These are phyloP conservation scores for Saturnia pavonia DNA, from an alignment of 2,888 invertebrate genomes.

Conservation along the genomic window DNA sequence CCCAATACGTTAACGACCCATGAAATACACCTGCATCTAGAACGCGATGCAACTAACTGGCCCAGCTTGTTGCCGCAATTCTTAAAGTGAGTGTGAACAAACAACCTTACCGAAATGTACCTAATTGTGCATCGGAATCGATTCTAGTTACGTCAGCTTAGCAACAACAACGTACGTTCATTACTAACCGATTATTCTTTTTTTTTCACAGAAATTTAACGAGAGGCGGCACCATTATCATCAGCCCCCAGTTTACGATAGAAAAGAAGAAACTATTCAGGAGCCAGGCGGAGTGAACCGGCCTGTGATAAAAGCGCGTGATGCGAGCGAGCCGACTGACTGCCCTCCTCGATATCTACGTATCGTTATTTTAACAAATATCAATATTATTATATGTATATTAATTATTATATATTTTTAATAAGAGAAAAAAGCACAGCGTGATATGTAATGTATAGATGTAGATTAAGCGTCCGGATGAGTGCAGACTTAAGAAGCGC, in stretches of 20 bases:
- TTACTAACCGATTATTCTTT: constrained; percentile 36
- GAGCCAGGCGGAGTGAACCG: constrained; percentile 82
- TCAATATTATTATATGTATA: constrained; percentile 80
- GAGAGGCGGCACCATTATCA: constrained; percentile 92
- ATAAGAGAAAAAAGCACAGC: constrained; percentile 81
- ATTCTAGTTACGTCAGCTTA: background rate
- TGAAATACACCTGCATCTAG: constrained; percentile 93
- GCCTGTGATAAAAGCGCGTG: constrained; percentile 56
- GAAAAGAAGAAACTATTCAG: constrained; percentile 96
- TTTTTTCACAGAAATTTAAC: constrained; percentile 87
- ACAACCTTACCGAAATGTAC: background rate
- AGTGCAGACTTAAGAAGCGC: constrained; percentile 51
- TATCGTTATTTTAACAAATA: constrained; percentile 80
- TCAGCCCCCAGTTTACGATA: constrained; percentile 93
- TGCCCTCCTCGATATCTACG: constrained; percentile 79
- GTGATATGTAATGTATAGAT: constrained; percentile 82
- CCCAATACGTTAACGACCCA: constrained; percentile 94
- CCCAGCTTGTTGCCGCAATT: constrained; percentile 93
- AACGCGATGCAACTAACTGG: constrained; percentile 94
- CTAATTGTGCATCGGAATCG: background rate
- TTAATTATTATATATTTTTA: constrained; percentile 79
- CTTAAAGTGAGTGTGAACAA: constrained; percentile 87
- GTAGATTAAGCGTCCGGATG: constrained; percentile 63
- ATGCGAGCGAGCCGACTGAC: constrained; percentile 75
- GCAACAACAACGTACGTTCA: background rate